Evolutionary conservation across 2,888 invertebrate species (phyloP), one percentile per base, ranked within the genome.

Genomic region (Trachelus stipa): DNA sequence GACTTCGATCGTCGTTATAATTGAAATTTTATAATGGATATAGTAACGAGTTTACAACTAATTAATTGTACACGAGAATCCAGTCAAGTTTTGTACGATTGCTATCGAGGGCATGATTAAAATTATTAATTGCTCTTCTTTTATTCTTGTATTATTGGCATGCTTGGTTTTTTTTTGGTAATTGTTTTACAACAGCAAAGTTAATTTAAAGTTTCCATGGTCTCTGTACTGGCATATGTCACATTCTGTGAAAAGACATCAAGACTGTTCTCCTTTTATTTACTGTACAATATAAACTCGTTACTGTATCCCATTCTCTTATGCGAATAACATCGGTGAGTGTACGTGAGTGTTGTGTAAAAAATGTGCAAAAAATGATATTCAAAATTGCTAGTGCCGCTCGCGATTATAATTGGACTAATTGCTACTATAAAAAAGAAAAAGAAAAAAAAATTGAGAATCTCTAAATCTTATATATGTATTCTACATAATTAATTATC

Each of bases 301-400:
- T 9, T 56, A 56, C 56, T 6, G 2, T 23, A 23, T 56, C 2
- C 23, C 23, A 23, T 23, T 56, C 9, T 56, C 56, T 56, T 56
- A 56, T 23, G 56, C 23, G 56, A 56, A 56, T 56, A 56, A 15
- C 23, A 56, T 56, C 23, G 1, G 23, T 40, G 15, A 37, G 56
- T 56, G 56, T 56, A 56, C 56, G 56, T 56, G 56, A 56, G 23
- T 68, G 75, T 34, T 79, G 79, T 84, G 85, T 88, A 88, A 85
- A 88, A 88, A 87, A 87, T 81, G 88, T 88, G 88, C 88, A 88
- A 89, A 88, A 86, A 84, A 88, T 88, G 84, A 80, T 78, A 75
- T 81, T 81, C 80, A 83, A 80, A 83, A 79, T 81, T 84, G 83
- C 83, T 81, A 82, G 77, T 77, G 75, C 77, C 40, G 56, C 23